Conservation (phyloP, 2,113 vertebrate species). For the Uria aalge region DNA sequence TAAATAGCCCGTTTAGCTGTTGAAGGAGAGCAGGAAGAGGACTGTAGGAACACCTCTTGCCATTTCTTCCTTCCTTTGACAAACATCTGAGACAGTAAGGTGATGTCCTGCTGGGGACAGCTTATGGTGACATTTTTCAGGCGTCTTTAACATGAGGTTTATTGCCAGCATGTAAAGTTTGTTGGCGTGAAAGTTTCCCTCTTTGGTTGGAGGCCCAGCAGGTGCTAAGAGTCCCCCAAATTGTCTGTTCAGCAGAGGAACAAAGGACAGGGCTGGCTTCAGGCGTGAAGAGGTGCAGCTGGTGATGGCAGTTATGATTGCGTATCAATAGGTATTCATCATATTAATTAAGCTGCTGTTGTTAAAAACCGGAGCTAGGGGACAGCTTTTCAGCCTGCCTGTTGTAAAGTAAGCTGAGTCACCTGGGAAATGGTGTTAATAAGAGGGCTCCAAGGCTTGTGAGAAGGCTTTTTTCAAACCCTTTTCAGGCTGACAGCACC, state of each 20-base stretch:
- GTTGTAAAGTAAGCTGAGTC: background rate
- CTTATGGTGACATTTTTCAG: background rate
- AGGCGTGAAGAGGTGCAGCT: background rate
- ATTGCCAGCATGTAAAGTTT: background rate
- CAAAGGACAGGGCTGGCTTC: background rate
- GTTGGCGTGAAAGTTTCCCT: background rate
- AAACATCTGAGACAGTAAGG: background rate
- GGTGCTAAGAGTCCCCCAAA: background rate
- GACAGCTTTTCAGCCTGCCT: conserved; percentile 4
- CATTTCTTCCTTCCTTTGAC: background rate
- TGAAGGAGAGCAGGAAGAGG: background rate
- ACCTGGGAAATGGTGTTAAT: background rate
- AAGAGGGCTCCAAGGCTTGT: background rate
- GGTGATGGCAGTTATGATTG: background rate
- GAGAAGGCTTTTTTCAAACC: background rate
- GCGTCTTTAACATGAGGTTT: background rate
- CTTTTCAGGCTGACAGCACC: background rate
- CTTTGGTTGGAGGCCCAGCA: background rate
- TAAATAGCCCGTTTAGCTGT: background rate
- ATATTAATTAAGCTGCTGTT: background rate
- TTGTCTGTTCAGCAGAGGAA: background rate
- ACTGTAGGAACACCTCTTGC: background rate
- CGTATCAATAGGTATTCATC: background rate
- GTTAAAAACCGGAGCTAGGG: background rate
- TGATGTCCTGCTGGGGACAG: background rate